phyloP scores from a whole-genome alignment of 2,888 invertebrate genomes.

The Pecten maximus region DNA sequence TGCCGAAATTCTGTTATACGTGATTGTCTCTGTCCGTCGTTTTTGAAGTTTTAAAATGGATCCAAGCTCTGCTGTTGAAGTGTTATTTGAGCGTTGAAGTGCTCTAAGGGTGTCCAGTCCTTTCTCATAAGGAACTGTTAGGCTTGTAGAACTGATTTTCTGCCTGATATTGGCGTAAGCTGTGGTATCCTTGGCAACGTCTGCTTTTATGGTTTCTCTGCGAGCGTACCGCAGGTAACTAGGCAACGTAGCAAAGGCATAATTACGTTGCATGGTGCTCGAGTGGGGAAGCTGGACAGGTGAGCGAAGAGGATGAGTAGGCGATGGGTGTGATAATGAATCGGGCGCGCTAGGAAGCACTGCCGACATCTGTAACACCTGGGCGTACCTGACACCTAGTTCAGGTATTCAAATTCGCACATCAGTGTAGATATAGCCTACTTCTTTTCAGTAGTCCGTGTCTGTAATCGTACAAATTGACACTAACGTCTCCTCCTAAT shows the following conservation, averaged over 20 bases:
- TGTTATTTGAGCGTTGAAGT: neutral
- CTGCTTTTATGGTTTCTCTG: slow-evolving; percentile 45
- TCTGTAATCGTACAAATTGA: neutral
- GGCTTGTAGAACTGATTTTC: slow-evolving; percentile 43
- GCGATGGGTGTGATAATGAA: neutral
- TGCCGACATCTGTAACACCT: slow-evolving; percentile 33
- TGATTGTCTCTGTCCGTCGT: slow-evolving; percentile 31
- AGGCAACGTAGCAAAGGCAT: slow-evolving; percentile 51
- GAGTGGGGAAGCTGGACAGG: neutral
- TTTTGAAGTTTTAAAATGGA: slow-evolving; percentile 44
- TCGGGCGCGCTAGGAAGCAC: neutral
- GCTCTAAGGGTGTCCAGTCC: slow-evolving; percentile 46
- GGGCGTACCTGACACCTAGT: neutral
- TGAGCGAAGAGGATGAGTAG: neutral
- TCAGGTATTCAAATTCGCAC: neutral
- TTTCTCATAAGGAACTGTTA: slow-evolving; percentile 49
- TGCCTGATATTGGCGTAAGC: slow-evolving; percentile 47
- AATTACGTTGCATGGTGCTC: slow-evolving; percentile 46
- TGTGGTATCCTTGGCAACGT: slow-evolving; percentile 42
- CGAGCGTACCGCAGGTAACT: slow-evolving; percentile 52
- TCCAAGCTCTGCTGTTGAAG: slow-evolving; percentile 30
- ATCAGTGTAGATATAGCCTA: neutral
- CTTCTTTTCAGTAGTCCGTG: neutral
- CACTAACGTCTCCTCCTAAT: neutral
- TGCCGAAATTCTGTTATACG: neutral